phyloP scores from a whole-genome alignment of 2,888 invertebrate genomes.

The Pandemis heparana region DNA sequence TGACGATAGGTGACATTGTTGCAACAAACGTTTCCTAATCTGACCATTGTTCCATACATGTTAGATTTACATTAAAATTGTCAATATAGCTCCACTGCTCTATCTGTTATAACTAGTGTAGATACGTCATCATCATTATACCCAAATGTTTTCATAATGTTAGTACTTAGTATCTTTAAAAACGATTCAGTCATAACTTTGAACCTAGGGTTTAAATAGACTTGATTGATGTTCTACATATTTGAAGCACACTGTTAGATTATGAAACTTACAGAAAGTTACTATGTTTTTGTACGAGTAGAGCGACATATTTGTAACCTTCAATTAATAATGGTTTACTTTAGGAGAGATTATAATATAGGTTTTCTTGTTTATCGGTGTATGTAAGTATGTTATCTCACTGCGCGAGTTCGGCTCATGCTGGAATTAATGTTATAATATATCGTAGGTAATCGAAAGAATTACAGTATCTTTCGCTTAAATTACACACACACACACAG shows the following conservation, averaged over 20 bases:
- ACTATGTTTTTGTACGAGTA: neutral
- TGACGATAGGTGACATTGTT: constrained; percentile 1
- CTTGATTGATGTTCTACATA: neutral
- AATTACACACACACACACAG: neutral
- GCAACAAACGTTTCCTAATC: constrained; percentile 11
- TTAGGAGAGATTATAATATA: neutral
- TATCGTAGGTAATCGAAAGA: neutral
- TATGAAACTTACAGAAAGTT: neutral
- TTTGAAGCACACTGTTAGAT: neutral
- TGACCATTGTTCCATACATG: neutral
- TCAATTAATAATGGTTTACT: neutral
- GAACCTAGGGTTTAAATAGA: neutral
- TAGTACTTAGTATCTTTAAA: neutral
- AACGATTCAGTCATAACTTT: neutral
- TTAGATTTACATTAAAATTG: constrained; percentile 12
- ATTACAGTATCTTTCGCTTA: no score
- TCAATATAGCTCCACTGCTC: neutral
- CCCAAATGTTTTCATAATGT: neutral
- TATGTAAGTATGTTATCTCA: constrained; percentile 13
- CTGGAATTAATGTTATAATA: neutral
- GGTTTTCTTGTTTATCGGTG: constrained; percentile 3
- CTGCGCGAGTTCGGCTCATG: neutral
- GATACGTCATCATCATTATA: neutral
- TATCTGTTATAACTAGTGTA: neutral
- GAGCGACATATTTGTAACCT: neutral